Evolutionary conservation across 2,113 vertebrate genomes (phyloP), one percentile per base, ranked within the genome.

Genomic region (Nettapus auritus): DNA sequence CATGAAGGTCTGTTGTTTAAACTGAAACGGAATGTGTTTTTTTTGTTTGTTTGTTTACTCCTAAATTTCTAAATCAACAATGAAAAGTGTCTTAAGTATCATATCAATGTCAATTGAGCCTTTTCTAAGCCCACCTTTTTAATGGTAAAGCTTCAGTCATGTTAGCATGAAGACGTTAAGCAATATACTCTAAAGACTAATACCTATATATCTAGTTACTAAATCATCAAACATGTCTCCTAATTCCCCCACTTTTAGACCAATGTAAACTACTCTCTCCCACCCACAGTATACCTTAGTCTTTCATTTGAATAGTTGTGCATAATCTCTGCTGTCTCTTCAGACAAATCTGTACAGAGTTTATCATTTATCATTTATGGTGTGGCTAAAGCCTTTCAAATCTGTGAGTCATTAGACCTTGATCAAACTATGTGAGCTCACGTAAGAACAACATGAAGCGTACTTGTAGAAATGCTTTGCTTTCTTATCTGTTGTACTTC

Each of bases 201-300:
- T 62, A 68, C 20, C 44, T 62, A 0, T 59, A 0, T 25, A 62
- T n/a, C 38, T 62, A 25, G 17, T 53, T 60, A 74, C 1, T 53
- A 59, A 91, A 52, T 34, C 34, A 68, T 14, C 5, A 64, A 85
- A 82, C 34, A 0, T 0, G 69, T 21, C 17, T 40, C 38, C 17
- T 13, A 63, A 46, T 38, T 84, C n/a, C 11, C 53, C 86, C 26
- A 20, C 34, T 50, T 28, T 70, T 6, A 55, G 34, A 40, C 57
- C 50, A 67, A 8, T 6, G 20, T 55, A 55, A 91, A 67, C 3
- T 29, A 22, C 12, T 33, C 8, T 63, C 29, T 88, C 59, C 59
- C 33, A 82, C 48, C 18, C 16, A 63, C 2, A 2, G 3, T 62
- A 4, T 36, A 18, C 28, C n/a, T 48, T 5, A 2, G 56, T 16